Base-by-base conservation (phyloP, 2,888 invertebrate species). In the Aproaerema taeniolella region DNA sequence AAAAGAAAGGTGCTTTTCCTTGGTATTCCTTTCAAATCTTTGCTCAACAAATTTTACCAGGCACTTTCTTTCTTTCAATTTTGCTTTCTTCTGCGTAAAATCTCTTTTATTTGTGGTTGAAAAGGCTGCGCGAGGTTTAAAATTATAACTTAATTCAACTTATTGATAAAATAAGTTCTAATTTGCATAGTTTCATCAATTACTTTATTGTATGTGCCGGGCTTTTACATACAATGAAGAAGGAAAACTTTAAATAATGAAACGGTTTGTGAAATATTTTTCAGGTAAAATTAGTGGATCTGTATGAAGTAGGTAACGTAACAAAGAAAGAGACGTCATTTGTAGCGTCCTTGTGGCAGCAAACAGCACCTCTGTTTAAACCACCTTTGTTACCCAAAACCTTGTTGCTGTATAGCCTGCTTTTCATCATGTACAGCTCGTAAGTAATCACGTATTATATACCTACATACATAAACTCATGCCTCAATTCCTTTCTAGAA, bases 401-500 rank as follows among this genome's bases (percentile, higher is more conserved):
- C 0, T 24, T 79, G 2, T 72, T 89, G 10, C 71, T 87, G n/a
- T 87, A 86, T 55, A 68, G 73, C 26, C 75, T 90, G 17, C 88
- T 88, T 53, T 85, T 88, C 49, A 68, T 86, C 1, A 86, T 89
- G 40, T 90, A 90, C 80, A 86, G 88, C 56, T 86, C 88, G 89
- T 90, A 64, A 73, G 79, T 50, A 20, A 4, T 32, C 6, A 11
- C 3, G 3, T 10, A 28, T n/a, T 28, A 7, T 28, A 28, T 20
- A 20, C 5, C 8, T 20, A 6, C 20, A 8, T 20, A n/a, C 8
- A 20, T 20, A 4, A 20, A 8, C 20, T 8, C 20, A 20, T 20
- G 20, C 8, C 20, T 8, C 20, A 4, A 20, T 8, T 8, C 5
- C 8, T 6, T 20, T 8, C 4, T 20, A 20, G 20, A 20, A n/a